These are phyloP conservation scores for Caracal caracal DNA, from an alignment of 2,113 vertebrate genomes.

Conservation along the genomic window DNA sequence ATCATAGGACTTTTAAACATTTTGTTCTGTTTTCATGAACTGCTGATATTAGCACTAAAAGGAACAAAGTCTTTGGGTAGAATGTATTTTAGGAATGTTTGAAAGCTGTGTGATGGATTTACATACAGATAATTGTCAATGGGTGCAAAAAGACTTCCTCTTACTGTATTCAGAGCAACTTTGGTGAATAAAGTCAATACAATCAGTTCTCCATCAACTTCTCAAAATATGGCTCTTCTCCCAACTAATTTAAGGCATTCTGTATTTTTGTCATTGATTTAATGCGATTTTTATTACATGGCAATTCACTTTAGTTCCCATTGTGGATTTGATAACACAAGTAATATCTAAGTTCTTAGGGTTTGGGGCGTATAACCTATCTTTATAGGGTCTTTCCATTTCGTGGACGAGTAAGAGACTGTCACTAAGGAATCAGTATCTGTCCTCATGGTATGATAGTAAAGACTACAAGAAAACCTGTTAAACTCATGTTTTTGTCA, in stretches of 20 bases:
- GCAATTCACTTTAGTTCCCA: not conserved
- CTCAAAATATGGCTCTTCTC: not conserved
- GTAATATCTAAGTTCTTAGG: not conserved
- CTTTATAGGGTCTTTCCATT: not conserved
- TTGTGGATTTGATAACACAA: not conserved
- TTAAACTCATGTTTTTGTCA: constrained; percentile 36
- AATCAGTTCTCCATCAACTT: constrained; percentile 44
- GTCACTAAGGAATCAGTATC: not conserved
- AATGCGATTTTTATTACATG: not conserved
- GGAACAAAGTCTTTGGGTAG: not conserved
- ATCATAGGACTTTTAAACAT: not conserved
- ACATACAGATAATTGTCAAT: not conserved
- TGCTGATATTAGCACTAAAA: not conserved
- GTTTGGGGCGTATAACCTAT: not conserved
- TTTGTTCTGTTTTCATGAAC: not conserved
- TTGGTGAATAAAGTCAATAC: constrained; percentile 36
- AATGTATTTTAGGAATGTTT: constrained; percentile 40
- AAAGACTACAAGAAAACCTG: not conserved
- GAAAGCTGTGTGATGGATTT: not conserved
- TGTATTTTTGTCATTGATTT: not conserved
- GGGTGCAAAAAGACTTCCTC: not conserved
- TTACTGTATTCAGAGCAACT: constrained; percentile 1
- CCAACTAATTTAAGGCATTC: not conserved
- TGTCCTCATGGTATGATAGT: not conserved
- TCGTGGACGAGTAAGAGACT: not conserved